Percentiles rank a stretch among this genome's conserved stretches.
phyloP scores from a whole-genome alignment of 2,113 vertebrate species.

The Hippocampus barbouri region DNA sequence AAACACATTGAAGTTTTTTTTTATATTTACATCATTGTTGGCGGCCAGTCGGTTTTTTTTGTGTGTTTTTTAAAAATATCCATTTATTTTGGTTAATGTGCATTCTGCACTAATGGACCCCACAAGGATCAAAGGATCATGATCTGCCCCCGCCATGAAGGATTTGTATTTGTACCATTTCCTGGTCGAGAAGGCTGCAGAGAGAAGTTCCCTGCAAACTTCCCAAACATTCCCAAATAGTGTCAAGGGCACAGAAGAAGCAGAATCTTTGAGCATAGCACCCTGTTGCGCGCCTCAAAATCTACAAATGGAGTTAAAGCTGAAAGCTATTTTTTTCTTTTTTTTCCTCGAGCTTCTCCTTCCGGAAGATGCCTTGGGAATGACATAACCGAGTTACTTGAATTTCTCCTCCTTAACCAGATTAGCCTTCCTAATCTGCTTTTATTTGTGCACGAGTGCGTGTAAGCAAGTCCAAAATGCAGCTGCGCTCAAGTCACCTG shows the following conservation, averaged over 20 bases:
- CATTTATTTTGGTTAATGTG: background rate
- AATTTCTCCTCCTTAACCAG: slow-evolving; percentile 43
- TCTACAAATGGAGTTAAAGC: background rate
- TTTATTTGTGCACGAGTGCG: slow-evolving; percentile 6
- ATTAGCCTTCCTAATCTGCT: slow-evolving; percentile 40
- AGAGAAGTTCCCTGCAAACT: background rate
- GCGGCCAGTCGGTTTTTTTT: background rate
- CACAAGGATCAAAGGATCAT: background rate
- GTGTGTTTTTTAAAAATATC: background rate
- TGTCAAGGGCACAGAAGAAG: background rate
- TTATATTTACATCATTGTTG: no score
- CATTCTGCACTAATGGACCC: background rate
- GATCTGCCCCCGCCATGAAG: background rate
- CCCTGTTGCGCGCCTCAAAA: background rate
- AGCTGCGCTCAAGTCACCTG: slow-evolving; percentile 39
- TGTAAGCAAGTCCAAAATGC: slow-evolving; percentile 26
- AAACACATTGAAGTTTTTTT: no score
- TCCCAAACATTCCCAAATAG: background rate
- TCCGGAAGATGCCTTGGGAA: slow-evolving; percentile 15
- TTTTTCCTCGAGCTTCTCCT: background rate
- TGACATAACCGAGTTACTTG: slow-evolving; percentile 26
- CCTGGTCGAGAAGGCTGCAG: background rate
- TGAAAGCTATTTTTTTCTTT: background rate
- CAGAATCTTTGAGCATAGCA: no score
- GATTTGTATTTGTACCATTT: background rate